phyloP scores from a whole-genome alignment of 2,113 vertebrate genomes.

The Stigmatopora nigra region DNA sequence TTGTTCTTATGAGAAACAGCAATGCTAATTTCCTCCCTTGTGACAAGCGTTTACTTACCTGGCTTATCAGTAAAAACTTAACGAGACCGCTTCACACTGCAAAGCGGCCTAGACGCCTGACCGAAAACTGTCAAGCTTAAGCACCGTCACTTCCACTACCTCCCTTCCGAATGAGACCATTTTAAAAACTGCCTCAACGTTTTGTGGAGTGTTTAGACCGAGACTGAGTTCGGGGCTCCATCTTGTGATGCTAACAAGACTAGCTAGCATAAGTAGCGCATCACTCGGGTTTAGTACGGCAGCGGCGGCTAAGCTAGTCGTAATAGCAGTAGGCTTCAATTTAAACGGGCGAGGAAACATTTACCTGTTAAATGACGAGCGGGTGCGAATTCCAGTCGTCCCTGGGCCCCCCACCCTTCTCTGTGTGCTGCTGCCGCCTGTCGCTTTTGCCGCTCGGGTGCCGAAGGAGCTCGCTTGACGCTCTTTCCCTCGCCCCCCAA shows the following conservation, averaged over 20 bases:
- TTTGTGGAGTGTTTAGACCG: too few relatives aligned
- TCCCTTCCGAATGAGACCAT: background rate
- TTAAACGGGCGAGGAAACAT: constrained; percentile 31
- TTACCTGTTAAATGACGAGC: constrained; percentile 61
- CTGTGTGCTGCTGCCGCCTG: constrained; percentile 39
- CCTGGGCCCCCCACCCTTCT: constrained; percentile 66
- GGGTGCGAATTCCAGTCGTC: constrained; percentile 47
- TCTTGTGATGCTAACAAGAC: constrained; percentile 31
- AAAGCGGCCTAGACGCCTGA: constrained; percentile 38
- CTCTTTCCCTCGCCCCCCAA: constrained; percentile 42
- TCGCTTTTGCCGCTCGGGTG: constrained; percentile 52
- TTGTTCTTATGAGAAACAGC: too few relatives aligned
- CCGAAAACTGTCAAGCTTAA: constrained; percentile 21
- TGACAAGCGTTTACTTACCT: constrained; percentile 49
- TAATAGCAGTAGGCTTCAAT: constrained; percentile 44
- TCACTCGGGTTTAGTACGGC: constrained; percentile 13
- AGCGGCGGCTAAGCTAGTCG: constrained; percentile 27
- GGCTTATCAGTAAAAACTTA: constrained; percentile 23
- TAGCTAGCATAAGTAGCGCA: constrained; percentile 32
- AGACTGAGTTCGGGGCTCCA: background rate
- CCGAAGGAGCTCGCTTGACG: constrained; percentile 54
- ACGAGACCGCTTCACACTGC: constrained; percentile 33
- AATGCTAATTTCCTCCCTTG: background rate
- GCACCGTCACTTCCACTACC: background rate
- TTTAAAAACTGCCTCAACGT: background rate